Conservation (phyloP, 2,888 invertebrate genomes). For the Mechanitis mazaeus region DNA sequence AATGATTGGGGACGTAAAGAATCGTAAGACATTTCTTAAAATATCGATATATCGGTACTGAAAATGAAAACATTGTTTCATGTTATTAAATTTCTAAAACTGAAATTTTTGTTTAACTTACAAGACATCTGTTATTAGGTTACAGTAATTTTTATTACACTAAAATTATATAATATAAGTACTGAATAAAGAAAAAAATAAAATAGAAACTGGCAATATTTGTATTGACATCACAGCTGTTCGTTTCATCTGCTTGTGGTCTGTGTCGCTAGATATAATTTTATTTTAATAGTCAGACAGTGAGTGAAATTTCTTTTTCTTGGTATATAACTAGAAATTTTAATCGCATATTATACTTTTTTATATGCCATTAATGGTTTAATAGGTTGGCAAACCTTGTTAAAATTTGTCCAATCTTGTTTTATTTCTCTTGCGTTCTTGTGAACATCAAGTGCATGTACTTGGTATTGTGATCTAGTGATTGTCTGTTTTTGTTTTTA, state of each 20-base stretch:
- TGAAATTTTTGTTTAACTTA: neutral
- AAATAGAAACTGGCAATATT: conserved; percentile 44
- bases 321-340: conserved; percentile 40
- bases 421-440: conserved; percentile 58
- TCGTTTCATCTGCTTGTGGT: conserved; percentile 65
- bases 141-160: neutral
- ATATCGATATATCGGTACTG: too few species aligned
- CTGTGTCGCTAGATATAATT: conserved; percentile 48
- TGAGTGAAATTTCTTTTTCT: conserved; percentile 57
- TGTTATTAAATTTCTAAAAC: too few species aligned
- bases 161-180: neutral
- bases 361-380: conserved; percentile 35
- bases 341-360: conserved; percentile 34
- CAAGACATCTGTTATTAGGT: neutral
- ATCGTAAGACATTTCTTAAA: too few species aligned
- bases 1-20: too few species aligned
- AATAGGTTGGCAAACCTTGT: conserved; percentile 53
- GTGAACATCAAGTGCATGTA: conserved; percentile 54
- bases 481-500: conserved; percentile 39
- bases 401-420: conserved; percentile 54
- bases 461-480: conserved; percentile 39
- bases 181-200: neutral
- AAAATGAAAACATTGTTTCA: too few species aligned
- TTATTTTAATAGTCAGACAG: conserved; percentile 65
- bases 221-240: conserved; percentile 75